phyloP scores from a whole-genome alignment of 2,888 invertebrate species.

The Dolomedes plantarius region DNA sequence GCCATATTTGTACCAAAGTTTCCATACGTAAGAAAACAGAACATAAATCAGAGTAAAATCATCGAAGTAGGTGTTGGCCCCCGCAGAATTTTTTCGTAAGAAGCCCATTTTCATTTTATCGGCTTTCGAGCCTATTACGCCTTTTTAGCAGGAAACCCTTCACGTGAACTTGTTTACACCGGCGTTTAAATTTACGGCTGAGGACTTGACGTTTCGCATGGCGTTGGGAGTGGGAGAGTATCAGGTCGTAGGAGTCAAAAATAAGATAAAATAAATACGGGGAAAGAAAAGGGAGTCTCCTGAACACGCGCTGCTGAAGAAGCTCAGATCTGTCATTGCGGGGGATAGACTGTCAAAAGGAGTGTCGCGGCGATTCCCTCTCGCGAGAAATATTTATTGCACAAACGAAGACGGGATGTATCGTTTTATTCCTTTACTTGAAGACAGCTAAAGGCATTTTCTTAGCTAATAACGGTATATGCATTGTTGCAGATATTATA shows the following conservation, averaged over 20 bases:
- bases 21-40: too few species aligned
- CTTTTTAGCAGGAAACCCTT: background rate
- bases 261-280: conserved; percentile 9
- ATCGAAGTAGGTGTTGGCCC: too few species aligned
- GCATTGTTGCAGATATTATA: too few species aligned
- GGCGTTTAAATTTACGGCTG: background rate
- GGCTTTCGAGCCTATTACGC: background rate
- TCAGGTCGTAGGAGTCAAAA: conserved; percentile 4
- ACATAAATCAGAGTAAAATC: too few species aligned
- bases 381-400: too few species aligned
- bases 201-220: background rate
- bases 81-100: too few species aligned
- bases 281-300: background rate
- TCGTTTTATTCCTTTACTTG: too few species aligned
- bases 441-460: too few species aligned
- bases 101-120: too few species aligned
- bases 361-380: background rate
- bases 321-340: background rate
- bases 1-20: too few species aligned
- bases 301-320: background rate
- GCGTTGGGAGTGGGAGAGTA: background rate
- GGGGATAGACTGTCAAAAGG: background rate
- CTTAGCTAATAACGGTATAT: too few species aligned
- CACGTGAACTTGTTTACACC: background rate
- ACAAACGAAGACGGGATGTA: too few species aligned